phyloP scores from a whole-genome alignment of 2,888 invertebrate genomes.

The Criorhina ranunculi region DNA sequence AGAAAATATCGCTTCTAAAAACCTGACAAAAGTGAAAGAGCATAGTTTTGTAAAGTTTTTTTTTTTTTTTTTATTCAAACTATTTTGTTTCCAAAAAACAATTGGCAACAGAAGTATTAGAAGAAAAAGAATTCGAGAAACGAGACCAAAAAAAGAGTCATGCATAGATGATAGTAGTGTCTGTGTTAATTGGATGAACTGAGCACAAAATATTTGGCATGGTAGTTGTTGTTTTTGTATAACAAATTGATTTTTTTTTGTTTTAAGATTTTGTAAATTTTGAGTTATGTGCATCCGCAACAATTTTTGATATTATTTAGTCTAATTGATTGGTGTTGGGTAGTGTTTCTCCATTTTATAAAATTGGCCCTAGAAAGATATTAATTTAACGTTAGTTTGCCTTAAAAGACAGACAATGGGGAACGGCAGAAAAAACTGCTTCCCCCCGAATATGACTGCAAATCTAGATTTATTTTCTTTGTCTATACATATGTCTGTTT shows the following conservation, averaged over 20 bases:
- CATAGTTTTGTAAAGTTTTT: slow-evolving; percentile 36
- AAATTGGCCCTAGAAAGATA: no score
- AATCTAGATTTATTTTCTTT: no score
- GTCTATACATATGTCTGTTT: no score
- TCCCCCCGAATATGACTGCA: no score
- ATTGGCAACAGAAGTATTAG: slow-evolving; percentile 53
- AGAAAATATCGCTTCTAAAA: slow-evolving; percentile 10
- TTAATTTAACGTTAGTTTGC: no score
- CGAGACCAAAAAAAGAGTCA: slow-evolving; percentile 59
- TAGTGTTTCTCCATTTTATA: neutral
- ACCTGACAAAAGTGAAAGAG: slow-evolving; percentile 66
- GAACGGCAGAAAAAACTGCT: no score
- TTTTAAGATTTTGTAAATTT: slow-evolving; percentile 31
- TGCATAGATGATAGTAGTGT: slow-evolving; percentile 81
- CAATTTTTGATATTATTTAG: slow-evolving; percentile 24
- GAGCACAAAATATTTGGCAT: slow-evolving; percentile 85
- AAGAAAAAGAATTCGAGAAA: slow-evolving; percentile 33
- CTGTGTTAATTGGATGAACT: slow-evolving; percentile 85
- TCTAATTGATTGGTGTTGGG: slow-evolving; percentile 40
- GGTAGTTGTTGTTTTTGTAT: slow-evolving; percentile 82
- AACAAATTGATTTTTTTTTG: slow-evolving; percentile 48
- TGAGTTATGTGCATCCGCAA: slow-evolving; percentile 41
- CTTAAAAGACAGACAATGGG: no score
- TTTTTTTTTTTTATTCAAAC: slow-evolving; percentile 34
- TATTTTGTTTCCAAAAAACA: slow-evolving; percentile 41